Evolutionary conservation across 2,888 invertebrate genomes (phyloP), one percentile per base, ranked within the genome.

Genomic region (Thymelicus acteon): DNA sequence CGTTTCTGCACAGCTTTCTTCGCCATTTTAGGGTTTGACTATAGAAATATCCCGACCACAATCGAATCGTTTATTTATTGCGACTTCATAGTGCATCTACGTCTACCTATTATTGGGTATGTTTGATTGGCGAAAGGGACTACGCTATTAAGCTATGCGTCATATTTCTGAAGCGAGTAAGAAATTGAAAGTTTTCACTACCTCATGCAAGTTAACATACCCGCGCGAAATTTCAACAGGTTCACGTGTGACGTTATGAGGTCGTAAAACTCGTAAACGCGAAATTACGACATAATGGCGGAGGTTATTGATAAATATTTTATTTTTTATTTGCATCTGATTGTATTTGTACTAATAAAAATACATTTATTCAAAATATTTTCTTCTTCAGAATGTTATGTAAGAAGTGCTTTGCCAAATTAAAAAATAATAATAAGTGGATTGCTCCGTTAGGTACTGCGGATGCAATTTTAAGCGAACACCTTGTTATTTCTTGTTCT

Each of bases 1-100:
- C 77, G 80, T 79, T 79, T 78, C 79, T 77, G 77, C 73, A 74
- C 82, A 80, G 88, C 92, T 92, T 92, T 92, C 92, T 82, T 91
- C 80, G 75, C 91, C 89, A 83, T 90, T 87, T 89, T 85, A 85
- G 88, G 91, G 75, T 76, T 75, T 83, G 84, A 81, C 79, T 83
- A 83, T 81, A 83, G 82, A 81, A 83, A 82, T 82, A 80, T 76
- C 73, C 72, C 60, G 61, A 69, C 66, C 49, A 72, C 73, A 75
- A 73, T 72, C 68, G 60, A 71, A 74, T 72, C 73, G 72, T 74
- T 75, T 70, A 69, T 68, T 70, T 70, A 70, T 52, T 39, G 48
- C 58, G 39, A 69, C 63, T 69, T n/a, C 39, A 48, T 58, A 47
- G 40, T 31, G 8, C 54, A 7, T 52, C 15, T 67, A 7, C 6